Evolutionary conservation across 2,888 invertebrate genomes (phyloP).

Genomic region (Therioaphis trifolii): DNA sequence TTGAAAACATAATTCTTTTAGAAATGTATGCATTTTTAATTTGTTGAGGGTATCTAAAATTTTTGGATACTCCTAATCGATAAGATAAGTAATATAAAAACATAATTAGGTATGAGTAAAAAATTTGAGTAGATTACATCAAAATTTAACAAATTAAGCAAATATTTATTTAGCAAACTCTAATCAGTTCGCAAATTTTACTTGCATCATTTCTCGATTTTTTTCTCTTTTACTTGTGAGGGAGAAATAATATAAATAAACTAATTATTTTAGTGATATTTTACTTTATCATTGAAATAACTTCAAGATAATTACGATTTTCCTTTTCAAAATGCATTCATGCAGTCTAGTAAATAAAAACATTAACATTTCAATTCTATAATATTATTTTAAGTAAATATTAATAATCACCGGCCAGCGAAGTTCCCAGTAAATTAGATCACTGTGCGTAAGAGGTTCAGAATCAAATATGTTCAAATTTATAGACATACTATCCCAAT

Average conservation of each 20-base stretch:
- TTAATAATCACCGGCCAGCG: constrained; percentile 79
- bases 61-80: too few relatives aligned
- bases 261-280: background rate
- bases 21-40: too few relatives aligned
- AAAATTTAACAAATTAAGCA: too few relatives aligned
- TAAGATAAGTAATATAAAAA: too few relatives aligned
- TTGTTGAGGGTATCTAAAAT: too few relatives aligned
- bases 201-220: background rate
- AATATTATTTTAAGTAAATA: background rate
- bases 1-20: too few relatives aligned
- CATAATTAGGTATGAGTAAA: too few relatives aligned
- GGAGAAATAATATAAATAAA: constrained; percentile 44
- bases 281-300: constrained; percentile 5
- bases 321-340: constrained; percentile 7
- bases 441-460: constrained; percentile 74
- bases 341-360: constrained; percentile 20
- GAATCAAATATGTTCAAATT: constrained; percentile 78
- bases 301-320: constrained; percentile 19
- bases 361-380: background rate
- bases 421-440: constrained; percentile 89
- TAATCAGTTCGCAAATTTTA: too few relatives aligned
- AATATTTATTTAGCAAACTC: too few relatives aligned
- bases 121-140: too few relatives aligned
- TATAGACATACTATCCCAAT: constrained; percentile 85
- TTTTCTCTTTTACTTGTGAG: background rate